Percentiles rank a stretch among this genome's conserved stretches.
phyloP scores from a whole-genome alignment of 1,140 invertebrate species.

The Pantala flavescens region DNA sequence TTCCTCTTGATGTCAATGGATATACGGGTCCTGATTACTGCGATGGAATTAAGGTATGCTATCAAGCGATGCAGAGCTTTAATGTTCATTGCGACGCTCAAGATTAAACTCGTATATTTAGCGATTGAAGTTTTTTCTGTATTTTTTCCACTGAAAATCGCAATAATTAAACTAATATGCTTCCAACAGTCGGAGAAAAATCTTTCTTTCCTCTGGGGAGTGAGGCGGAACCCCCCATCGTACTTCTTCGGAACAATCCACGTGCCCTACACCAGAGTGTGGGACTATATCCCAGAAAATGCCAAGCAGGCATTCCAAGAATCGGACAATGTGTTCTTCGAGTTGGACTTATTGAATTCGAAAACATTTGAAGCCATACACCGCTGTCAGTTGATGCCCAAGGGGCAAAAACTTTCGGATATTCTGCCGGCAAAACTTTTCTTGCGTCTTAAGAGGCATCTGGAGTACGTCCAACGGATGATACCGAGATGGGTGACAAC shows the following conservation, averaged over 20 bases:
- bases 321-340: slow-evolving; percentile 41
- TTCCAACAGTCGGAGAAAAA: slow-evolving; percentile 16
- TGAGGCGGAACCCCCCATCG: slow-evolving; percentile 35
- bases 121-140: too few relatives aligned
- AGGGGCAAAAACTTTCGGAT: slow-evolving; percentile 34
- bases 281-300: slow-evolving; percentile 43
- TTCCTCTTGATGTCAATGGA: background rate
- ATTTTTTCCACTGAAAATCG: too few relatives aligned
- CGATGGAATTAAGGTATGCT: background rate
- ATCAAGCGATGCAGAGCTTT: too few relatives aligned
- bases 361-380: slow-evolving; percentile 38
- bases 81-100: too few relatives aligned
- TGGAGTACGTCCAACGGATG: slow-evolving; percentile 39
- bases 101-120: too few relatives aligned
- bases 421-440: slow-evolving; percentile 40
- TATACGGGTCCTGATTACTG: background rate
- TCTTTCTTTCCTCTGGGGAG: slow-evolving; percentile 29
- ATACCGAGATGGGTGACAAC: slow-evolving; percentile 41
- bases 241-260: slow-evolving; percentile 51
- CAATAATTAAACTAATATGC: too few relatives aligned
- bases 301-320: slow-evolving; percentile 40
- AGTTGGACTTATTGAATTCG: slow-evolving; percentile 43
- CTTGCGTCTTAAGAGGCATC: slow-evolving; percentile 37
- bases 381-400: slow-evolving; percentile 42
- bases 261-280: slow-evolving; percentile 47